Percentiles rank a stretch among this genome's conserved stretches.
Evolutionary conservation across 2,888 invertebrate genomes (phyloP).

Genomic region (Patella pellucida): DNA sequence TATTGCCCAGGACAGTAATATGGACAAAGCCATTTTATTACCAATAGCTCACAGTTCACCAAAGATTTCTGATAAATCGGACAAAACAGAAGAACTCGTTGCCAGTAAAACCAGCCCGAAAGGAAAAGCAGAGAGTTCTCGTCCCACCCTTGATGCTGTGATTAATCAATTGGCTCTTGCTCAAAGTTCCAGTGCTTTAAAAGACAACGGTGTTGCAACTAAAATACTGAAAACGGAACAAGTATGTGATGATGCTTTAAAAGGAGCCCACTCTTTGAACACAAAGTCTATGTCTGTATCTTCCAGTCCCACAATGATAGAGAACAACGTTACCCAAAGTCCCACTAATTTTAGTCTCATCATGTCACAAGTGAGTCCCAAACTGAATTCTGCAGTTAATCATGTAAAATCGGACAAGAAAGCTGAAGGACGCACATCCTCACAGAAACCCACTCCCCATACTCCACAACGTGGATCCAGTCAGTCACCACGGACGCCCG

Average conservation of each 20-base stretch:
- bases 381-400: not conserved
- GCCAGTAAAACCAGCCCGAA: not conserved
- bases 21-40: not conserved
- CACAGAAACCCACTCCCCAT: not conserved
- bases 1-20: not conserved
- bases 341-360: not conserved
- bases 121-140: constrained; percentile 23
- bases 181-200: constrained; percentile 27
- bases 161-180: constrained; percentile 53
- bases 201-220: not conserved
- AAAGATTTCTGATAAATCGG: constrained; percentile 9
- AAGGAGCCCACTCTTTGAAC: not conserved
- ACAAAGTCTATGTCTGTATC: not conserved
- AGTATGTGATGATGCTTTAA: not conserved
- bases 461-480: constrained; percentile 9
- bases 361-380: not conserved
- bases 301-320: constrained; percentile 1
- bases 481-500: constrained; percentile 8
- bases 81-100: constrained; percentile 6
- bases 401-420: not conserved
- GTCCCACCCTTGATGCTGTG: constrained; percentile 49
- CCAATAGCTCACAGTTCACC: not conserved
- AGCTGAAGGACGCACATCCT: not conserved
- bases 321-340: not conserved
- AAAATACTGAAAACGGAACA: not conserved